Evolutionary conservation across 1,140 invertebrate genomes (phyloP).

Genomic region (Homarus americanus): DNA sequence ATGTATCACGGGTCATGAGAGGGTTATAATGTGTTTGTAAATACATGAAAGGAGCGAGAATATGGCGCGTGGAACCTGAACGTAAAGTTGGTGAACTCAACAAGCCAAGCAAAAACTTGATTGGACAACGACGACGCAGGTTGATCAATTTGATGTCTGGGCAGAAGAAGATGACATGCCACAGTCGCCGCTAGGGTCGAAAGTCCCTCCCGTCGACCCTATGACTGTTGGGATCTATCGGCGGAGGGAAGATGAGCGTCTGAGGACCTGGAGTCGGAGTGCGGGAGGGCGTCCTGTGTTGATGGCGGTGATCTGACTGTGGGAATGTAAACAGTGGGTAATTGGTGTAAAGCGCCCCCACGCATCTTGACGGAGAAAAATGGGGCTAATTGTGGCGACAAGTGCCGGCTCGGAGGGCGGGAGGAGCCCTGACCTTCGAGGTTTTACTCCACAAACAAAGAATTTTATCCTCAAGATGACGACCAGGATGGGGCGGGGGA

Average conservation of each 20-base stretch:
- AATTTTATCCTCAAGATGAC: too few relatives aligned
- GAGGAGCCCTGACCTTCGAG: not conserved
- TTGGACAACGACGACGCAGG: not conserved
- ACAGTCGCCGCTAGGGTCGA: not conserved
- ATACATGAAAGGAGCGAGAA: not conserved
- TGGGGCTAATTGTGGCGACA: not conserved
- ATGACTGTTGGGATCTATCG: not conserved
- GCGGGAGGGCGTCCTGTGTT: not conserved
- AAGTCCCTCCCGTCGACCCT: not conserved
- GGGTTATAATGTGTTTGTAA: not conserved
- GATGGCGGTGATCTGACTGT: slow-evolving; percentile 7
- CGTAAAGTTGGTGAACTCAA: not conserved
- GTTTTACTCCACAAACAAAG: too few relatives aligned
- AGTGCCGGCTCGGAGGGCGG: not conserved
- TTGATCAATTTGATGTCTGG: slow-evolving; percentile 12
- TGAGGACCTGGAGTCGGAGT: not conserved
- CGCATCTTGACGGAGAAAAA: not conserved
- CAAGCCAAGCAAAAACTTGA: slow-evolving; percentile 1
- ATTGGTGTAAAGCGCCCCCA: slow-evolving; percentile 1
- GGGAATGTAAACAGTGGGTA: slow-evolving; percentile 4
- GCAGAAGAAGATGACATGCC: not conserved
- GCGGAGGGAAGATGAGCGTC: not conserved
- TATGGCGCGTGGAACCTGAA: not conserved
- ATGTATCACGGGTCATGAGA: too few relatives aligned
- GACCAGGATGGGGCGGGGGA: too few relatives aligned